phyloP scores from a whole-genome alignment of 2,113 vertebrate species.

The Arizona elegans region DNA sequence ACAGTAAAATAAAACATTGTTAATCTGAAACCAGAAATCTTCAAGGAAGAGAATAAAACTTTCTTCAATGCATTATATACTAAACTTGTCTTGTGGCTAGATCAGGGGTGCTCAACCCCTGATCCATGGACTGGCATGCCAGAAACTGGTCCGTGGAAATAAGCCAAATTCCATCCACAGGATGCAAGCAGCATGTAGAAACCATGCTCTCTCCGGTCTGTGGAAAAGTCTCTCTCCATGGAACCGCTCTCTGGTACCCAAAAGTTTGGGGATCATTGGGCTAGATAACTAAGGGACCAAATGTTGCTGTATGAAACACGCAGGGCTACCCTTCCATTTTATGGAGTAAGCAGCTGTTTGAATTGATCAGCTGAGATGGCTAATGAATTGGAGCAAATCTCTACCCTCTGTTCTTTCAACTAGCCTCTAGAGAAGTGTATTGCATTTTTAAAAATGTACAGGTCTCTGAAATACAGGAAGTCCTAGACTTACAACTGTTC shows the following conservation, averaged over 20 bases:
- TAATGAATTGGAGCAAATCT: background rate
- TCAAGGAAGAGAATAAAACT: background rate
- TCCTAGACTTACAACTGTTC: background rate
- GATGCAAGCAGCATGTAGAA: no score
- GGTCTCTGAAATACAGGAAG: background rate
- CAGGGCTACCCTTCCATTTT: background rate
- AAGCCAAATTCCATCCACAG: no score
- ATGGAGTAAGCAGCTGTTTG: background rate
- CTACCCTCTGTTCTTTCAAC: background rate
- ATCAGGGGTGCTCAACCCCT: no score
- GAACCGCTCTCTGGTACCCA: no score
- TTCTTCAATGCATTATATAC: background rate
- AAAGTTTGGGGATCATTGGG: no score
- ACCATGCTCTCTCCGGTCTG: no score
- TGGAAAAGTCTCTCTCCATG: no score
- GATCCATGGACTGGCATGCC: no score
- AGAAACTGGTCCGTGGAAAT: no score
- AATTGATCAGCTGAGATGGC: background rate
- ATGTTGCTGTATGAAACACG: background rate
- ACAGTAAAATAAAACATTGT: background rate
- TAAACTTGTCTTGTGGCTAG: background rate
- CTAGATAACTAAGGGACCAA: background rate
- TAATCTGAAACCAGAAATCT: background rate
- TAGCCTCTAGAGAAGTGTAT: background rate
- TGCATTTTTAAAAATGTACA: background rate